Evolutionary conservation across 1,140 invertebrate species (phyloP).

Genomic region (Conus ventricosus): DNA sequence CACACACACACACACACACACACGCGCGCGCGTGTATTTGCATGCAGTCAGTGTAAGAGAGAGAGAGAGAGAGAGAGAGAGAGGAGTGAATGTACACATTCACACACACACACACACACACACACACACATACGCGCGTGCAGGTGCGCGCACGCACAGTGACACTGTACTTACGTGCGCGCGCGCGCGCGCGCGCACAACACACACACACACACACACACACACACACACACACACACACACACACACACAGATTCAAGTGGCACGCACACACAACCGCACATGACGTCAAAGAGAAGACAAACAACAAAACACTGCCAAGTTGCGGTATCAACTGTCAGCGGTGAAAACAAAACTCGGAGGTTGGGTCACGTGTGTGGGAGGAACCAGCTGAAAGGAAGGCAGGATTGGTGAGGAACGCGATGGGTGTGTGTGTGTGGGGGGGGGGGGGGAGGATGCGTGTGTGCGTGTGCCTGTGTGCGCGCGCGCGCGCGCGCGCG

Average conservation of each 20-base stretch:
- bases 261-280: neutral
- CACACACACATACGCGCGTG: neutral
- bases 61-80: conserved; percentile 38
- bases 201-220: conserved; percentile 12
- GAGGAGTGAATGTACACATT: neutral
- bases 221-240: conserved; percentile 15
- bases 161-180: no score
- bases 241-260: conserved; percentile 12
- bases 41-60: conserved; percentile 13
- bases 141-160: neutral
- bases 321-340: no score
- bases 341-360: no score
- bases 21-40: no score
- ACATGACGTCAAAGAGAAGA: neutral
- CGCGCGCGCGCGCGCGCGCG: neutral
- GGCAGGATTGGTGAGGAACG: no score
- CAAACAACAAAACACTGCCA: neutral
- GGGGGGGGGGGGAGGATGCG: no score
- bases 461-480: neutral
- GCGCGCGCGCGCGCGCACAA: neutral
- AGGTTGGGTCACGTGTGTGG: no score
- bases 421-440: neutral
- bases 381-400: no score
- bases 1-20: conserved; percentile 7
- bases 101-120: neutral